These are phyloP conservation scores for Rhombomys opimus DNA, from an alignment of 2,113 vertebrate species.

Conservation along the genomic window DNA sequence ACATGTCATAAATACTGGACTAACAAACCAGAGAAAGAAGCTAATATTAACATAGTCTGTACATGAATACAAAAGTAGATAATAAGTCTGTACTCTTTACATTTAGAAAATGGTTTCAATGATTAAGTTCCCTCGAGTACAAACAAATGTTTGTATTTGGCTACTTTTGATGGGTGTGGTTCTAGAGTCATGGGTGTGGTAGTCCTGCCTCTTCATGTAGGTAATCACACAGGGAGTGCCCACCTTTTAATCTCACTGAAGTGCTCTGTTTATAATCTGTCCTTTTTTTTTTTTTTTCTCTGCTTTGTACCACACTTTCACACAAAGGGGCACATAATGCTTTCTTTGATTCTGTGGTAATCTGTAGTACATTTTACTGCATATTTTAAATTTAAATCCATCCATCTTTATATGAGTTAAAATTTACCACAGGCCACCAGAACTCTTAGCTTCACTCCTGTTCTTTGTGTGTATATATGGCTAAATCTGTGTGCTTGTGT, in stretches of 20 bases:
- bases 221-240: not conserved
- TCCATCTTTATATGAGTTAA: not conserved
- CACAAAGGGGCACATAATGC: not conserved
- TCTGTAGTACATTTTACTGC: not conserved
- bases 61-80: not conserved
- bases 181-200: not conserved
- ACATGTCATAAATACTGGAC: not conserved
- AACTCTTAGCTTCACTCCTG: not conserved
- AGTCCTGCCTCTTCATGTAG: not conserved
- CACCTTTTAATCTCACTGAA: not conserved
- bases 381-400: slow-evolving; percentile 47
- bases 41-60: not conserved
- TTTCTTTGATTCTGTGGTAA: not conserved
- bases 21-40: not conserved
- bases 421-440: not conserved
- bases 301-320: slow-evolving; percentile 3
- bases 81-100: not conserved
- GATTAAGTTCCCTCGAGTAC: not conserved
- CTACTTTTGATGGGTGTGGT: not conserved
- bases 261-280: not conserved
- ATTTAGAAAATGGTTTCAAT: not conserved
- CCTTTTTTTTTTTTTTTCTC: not conserved
- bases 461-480: not conserved
- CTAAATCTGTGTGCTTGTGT: not conserved
- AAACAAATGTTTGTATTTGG: not conserved